Conservation (phyloP, 2,797 vertebrate species). For the Fistularia tabacaria region DNA sequence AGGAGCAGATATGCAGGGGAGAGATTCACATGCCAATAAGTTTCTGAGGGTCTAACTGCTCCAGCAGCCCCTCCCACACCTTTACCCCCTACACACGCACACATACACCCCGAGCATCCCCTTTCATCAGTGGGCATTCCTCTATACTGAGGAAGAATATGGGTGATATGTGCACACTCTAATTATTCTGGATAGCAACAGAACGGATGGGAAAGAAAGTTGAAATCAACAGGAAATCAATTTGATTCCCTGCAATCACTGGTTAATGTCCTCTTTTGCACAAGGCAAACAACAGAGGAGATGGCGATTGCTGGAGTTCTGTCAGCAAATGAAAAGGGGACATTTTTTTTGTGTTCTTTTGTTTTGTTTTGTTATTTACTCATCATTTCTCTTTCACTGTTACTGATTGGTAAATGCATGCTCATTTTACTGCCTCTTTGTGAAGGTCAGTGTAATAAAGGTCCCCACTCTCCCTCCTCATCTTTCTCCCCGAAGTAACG, state of each 20-base stretch:
- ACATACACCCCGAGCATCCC: no score
- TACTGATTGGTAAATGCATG: no score
- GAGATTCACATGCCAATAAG: no score
- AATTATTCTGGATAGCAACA: slow-evolving; percentile 25
- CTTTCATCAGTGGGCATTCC: no score
- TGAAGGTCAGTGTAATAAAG: background rate
- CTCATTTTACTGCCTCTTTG: slow-evolving; percentile 4
- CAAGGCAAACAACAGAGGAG: slow-evolving; percentile 4
- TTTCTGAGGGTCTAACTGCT: no score
- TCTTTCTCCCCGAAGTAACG: background rate
- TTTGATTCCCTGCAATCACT: slow-evolving; percentile 20
- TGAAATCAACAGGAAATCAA: slow-evolving; percentile 32
- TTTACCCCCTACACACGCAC: no score
- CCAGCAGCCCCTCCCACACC: no score
- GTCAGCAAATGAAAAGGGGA: background rate
- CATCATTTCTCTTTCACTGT: no score
- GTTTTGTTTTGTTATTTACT: no score
- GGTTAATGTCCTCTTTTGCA: slow-evolving; percentile 13
- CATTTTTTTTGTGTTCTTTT: background rate
- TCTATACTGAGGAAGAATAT: no score
- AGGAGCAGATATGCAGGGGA: no score
- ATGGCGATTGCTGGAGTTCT: slow-evolving; percentile 8
- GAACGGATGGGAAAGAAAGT: slow-evolving; percentile 22
- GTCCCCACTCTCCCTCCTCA: no score
- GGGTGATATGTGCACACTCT: slow-evolving; percentile 2